These are phyloP conservation scores for Hypomecis punctinalis DNA, from an alignment of 2,888 invertebrate genomes.

Conservation along the genomic window DNA sequence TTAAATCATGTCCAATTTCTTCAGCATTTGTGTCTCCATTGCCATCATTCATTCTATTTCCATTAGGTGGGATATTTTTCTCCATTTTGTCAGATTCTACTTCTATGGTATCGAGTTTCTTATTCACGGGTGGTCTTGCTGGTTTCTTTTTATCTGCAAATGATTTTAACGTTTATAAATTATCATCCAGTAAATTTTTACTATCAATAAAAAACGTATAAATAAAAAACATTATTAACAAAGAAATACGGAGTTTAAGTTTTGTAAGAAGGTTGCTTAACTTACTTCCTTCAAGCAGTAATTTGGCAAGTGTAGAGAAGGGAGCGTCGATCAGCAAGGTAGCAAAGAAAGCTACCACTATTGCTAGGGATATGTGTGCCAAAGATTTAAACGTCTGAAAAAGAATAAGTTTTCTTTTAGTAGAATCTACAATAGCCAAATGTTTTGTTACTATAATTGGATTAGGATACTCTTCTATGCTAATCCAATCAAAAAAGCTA, in stretches of 20 bases:
- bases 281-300: conserved; percentile 34
- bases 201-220: too few relatives aligned
- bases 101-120: conserved; percentile 2
- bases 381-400: conserved; percentile 38
- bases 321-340: conserved; percentile 37
- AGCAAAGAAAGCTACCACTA: conserved; percentile 29
- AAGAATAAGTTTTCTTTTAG: background rate
- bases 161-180: background rate
- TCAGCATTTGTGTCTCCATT: background rate
- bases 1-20: conserved; percentile 1
- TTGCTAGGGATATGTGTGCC: conserved; percentile 28
- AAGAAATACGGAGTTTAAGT: too few relatives aligned
- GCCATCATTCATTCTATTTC: too few relatives aligned
- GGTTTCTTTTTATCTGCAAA: conserved; percentile 21
- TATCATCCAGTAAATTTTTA: too few relatives aligned
- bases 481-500: too few relatives aligned
- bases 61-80: background rate
- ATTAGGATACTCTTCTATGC: too few relatives aligned
- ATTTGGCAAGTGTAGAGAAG: conserved; percentile 33
- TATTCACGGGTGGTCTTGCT: background rate
- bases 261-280: background rate
- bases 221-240: too few relatives aligned
- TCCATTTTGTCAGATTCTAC: background rate
- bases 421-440: background rate
- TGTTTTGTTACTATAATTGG: too few relatives aligned